Evolutionary conservation across 2,113 vertebrate species (phyloP).

Genomic region (Riparia riparia): DNA sequence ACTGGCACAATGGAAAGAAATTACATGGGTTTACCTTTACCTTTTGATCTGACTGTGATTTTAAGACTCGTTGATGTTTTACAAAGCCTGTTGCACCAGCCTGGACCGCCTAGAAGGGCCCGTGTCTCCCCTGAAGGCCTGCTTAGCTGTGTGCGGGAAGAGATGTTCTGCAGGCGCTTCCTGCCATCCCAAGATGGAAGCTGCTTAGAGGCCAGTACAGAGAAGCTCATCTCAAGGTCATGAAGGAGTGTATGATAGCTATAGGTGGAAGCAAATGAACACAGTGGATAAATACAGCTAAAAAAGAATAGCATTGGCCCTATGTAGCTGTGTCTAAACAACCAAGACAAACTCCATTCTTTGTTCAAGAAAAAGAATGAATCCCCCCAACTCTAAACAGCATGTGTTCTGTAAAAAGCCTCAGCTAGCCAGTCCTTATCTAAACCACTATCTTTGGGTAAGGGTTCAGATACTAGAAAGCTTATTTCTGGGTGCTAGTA

Average conservation of each 20-base stretch:
- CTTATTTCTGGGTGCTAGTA: slow-evolving; percentile 4
- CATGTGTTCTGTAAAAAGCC: not conserved
- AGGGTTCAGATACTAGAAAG: not conserved
- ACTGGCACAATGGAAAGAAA: not conserved
- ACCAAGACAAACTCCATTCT: not conserved
- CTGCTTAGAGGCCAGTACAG: not conserved
- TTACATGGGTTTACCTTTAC: not conserved
- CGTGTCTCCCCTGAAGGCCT: not conserved
- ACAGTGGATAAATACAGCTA: not conserved
- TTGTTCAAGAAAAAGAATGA: not conserved
- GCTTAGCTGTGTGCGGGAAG: not conserved
- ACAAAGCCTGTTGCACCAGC: not conserved
- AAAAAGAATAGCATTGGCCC: not conserved
- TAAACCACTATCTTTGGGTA: not conserved
- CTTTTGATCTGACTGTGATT: not conserved
- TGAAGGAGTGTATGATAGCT: not conserved
- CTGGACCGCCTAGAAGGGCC: not conserved
- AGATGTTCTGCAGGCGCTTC: not conserved
- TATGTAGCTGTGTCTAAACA: not conserved
- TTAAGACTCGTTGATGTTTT: not conserved
- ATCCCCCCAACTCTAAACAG: not conserved
- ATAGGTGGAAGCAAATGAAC: not conserved
- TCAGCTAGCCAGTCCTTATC: not conserved
- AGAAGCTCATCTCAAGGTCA: not conserved
- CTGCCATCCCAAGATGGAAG: not conserved